Evolutionary conservation across 2,888 invertebrate species (phyloP).

Genomic region (Caenorhabditis macrosperma): DNA sequence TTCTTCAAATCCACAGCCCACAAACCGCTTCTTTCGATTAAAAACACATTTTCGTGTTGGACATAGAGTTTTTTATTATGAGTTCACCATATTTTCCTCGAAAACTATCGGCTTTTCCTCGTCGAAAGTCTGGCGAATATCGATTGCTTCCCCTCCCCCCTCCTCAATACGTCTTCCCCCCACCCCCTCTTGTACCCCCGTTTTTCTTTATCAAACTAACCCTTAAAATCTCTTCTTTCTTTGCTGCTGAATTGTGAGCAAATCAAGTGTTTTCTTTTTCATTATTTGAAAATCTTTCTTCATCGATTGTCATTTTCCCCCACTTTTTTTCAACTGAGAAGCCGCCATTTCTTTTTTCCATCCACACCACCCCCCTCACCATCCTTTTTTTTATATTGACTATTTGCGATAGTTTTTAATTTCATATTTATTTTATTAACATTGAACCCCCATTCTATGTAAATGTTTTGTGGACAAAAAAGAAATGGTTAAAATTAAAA

Average conservation of each 20-base stretch:
- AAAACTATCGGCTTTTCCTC: constrained; percentile 38
- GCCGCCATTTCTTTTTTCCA: constrained; percentile 12
- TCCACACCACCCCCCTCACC: constrained; percentile 15
- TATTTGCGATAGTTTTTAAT: constrained; percentile 62
- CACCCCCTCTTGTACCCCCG: constrained; percentile 10
- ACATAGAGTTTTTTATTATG: constrained; percentile 35
- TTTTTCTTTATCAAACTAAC: constrained; percentile 43
- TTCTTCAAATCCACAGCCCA: constrained; percentile 17
- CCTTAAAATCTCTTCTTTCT: constrained; percentile 33
- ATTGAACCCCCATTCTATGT: constrained; percentile 62
- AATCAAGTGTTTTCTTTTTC: constrained; percentile 24
- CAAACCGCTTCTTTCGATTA: constrained; percentile 22
- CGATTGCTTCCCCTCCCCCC: constrained; percentile 32
- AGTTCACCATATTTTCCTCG: constrained; percentile 51
- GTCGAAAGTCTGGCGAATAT: constrained; percentile 21
- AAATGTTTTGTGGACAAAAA: constrained; percentile 63
- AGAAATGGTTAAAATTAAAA: constrained; percentile 56
- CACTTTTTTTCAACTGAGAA: constrained; percentile 13
- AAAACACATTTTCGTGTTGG: constrained; percentile 57
- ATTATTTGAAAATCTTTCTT: constrained; percentile 20
- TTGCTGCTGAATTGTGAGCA: constrained; percentile 26
- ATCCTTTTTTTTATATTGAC: constrained; percentile 44
- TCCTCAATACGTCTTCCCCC: constrained; percentile 5
- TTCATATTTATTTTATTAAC: constrained; percentile 62
- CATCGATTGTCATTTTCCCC: constrained; percentile 26